Evolutionary conservation across 2,888 invertebrate species (phyloP), one percentile per base, ranked within the genome.

Genomic region (Pecten maximus): DNA sequence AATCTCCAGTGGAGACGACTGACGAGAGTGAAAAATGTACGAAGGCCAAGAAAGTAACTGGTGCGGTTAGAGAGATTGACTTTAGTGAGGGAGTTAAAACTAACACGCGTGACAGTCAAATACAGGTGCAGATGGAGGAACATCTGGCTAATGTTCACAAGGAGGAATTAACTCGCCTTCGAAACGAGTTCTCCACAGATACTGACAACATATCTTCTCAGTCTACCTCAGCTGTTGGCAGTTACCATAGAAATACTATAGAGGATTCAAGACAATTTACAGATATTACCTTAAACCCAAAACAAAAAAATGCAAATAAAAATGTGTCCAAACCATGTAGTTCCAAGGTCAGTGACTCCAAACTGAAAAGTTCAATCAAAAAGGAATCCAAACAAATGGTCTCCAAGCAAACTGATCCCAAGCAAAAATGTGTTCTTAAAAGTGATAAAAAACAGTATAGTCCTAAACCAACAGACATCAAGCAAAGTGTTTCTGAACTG

Each of bases 81-180:
- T 74, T 74, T 28, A 74, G 74, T 74, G 74, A 74, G 10, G 74
- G 74, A 3, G 74, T 74, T 28, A 74, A 74, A 35, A 74, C 28
- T 28, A 74, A 74, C 74, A 74, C 74, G 2, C 74, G 74, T 28
- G 74, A 74, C 35, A 74, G 74, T 74, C 74, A 74, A 35, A 74
- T 74, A 28, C 74, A 74, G 74, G 74, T 74, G 10, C 74, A 74
- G 35, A 74, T 74, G 74, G 74, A 74, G 74, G 74, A 74, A 35
- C 74, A 74, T 28, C 16, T 74, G 10, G 74, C 74, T 74, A 74
- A 74, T 23, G 28, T 74, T 35, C 74, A 35, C 74, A 74, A 74
- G 28, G 74, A 74, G 35, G 74, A 74, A 74, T 15, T 74, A 10
- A 74, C 12, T 19, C 74, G 74, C 35, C 35, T 74, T 10, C 2